Evolutionary conservation across 2,797 vertebrate species (phyloP), one percentile per base, ranked within the genome.

Genomic region (Thamnophis elegans): DNA sequence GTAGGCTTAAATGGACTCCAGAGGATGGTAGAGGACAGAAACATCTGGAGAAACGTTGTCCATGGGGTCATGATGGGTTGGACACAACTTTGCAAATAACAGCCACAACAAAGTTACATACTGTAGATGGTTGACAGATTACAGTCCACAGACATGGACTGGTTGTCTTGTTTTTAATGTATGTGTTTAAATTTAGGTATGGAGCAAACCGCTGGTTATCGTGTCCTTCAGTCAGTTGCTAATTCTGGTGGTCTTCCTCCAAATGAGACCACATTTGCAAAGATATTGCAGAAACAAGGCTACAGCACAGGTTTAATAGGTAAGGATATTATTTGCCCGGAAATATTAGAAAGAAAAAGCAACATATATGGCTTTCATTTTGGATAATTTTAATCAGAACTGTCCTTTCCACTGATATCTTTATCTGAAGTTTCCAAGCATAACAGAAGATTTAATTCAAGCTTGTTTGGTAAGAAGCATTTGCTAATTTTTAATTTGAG

Each of bases 251-350:
- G 99, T 0, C 98, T 99, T 47, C 98, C 98, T 1, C 87, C 97
- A 8, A 98, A 95, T 0, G 99, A 99, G 97, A 98, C 97, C 1
- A 99, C 99, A 4, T 99, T 99, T 73, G 98, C 99, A 5, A 98
- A 98, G 96, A 98, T 99, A 94, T 93, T 99, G 56, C 97, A 98
- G 95, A 96, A 97, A 4, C 97, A 98, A 92, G 99, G 98, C 87
- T 99, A 99, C 94, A 95, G 95, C 93, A 99, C 99, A 0, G 98
- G 96, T n/a, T 96, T 99, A 0, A 95, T 98, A 93, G 98, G 98
- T 98, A 95, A 1, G 97, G 20, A 25, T 47, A 28, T 0, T 0
- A 1, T 1, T 47, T 42, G 42, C 73, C 73, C 47, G 18, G 1
- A 78, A 91, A 82, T 1, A 1, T 62, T 62, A 11, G 26, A 32